Evolutionary conservation across 1,140 invertebrate genomes (phyloP), one percentile per base, ranked within the genome.

Genomic region (honey bee (Apis mellifera)): DNA sequence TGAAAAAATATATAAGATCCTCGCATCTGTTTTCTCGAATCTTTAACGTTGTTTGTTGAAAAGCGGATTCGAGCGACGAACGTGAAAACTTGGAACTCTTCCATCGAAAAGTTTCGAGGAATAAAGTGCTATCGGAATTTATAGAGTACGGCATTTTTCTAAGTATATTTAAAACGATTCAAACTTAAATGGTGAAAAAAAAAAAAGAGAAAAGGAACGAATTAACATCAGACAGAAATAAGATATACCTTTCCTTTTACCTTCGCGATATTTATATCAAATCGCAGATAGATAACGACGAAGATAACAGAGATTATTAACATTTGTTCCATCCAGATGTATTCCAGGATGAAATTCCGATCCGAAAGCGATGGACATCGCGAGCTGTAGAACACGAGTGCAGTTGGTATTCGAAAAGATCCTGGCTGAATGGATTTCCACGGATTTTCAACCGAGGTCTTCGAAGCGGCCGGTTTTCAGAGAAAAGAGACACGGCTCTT

Each of bases 1-100:
- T 55, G 26, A 55, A 19, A 64, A 65, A n/a, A n/a, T n/a, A n/a
- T 32, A 4, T 26, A 54, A 15, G 32, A 54, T 17, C 17, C 21
- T 55, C 4, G 19, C 71, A 75, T 74, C 42, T 81, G 62, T 57
- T 74, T 65, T 17, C 2, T 17, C 2, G 21, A 21, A 42, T 9
- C 54, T 66, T 21, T 26, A 75, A 66, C 60, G 55, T 52, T 79
- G 68, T 55, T 74, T 26, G 62, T 26, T 26, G 26, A 26, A 19
- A 48, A 21, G 9, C 54, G 32, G n/a, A 17, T 2, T 11, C 15
- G 78, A 59, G 62, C 9, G 54, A 74, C 72, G 19, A 59, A 73
- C 75, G 32, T 52, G 59, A 73, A n/a, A 62, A 75, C 71, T 81
- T 59, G 42, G 42, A 81, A 66, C 78, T 59, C n/a, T 68, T 81